Percentiles rank a stretch among this genome's conserved stretches.
Conservation (phyloP, 2,888 invertebrate species). For the Nasonovia ribisnigri region DNA sequence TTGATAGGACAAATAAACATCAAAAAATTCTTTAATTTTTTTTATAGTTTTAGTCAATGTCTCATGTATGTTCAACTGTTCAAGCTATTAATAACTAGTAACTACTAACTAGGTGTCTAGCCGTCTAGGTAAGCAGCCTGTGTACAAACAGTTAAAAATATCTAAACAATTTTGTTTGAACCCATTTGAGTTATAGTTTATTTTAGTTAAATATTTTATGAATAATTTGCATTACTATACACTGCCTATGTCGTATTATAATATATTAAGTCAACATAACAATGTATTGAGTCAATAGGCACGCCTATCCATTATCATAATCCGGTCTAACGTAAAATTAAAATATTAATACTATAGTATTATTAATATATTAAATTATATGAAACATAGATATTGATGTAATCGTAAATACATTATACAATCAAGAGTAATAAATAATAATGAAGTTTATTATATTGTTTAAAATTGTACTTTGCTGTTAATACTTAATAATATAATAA, state of each 20-base stretch:
- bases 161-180: not conserved
- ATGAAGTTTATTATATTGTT: not conserved
- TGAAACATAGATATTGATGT: not conserved
- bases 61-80: not conserved
- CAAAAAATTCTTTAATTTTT: not conserved
- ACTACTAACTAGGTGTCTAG: not conserved
- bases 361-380: not conserved
- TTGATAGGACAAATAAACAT: not conserved
- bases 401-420: not conserved
- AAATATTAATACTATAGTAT: not conserved
- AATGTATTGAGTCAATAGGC: not conserved
- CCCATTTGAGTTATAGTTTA: not conserved
- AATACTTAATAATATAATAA: not conserved
- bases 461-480: not conserved
- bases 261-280: not conserved
- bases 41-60: not conserved
- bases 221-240: not conserved
- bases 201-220: not conserved
- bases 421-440: not conserved
- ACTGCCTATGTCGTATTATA: not conserved
- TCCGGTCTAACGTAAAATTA: not conserved
- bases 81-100: not conserved
- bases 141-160: not conserved
- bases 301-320: not conserved
- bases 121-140: not conserved